These are phyloP conservation scores for Drosophila nr. perissopoda DNA, from an alignment of 2,888 invertebrate genomes.

Conservation along the genomic window DNA sequence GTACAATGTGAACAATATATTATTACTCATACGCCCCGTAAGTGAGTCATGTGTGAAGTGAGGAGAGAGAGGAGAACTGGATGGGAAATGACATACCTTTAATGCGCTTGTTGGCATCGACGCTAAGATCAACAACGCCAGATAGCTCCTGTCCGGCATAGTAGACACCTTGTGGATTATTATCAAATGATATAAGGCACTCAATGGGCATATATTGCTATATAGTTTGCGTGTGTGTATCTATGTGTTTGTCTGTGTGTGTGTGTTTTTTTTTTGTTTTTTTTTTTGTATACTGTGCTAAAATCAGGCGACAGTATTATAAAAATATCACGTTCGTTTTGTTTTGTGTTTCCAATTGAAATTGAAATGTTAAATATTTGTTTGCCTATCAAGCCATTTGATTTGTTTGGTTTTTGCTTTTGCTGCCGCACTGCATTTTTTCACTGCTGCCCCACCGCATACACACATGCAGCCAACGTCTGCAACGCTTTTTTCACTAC, in stretches of 20 bases:
- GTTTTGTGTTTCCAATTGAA: slow-evolving; percentile 40
- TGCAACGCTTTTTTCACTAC: slow-evolving; percentile 61
- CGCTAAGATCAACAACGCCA: slow-evolving; percentile 84
- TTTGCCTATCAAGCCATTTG: slow-evolving; percentile 72
- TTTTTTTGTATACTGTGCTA: slow-evolving; percentile 55
- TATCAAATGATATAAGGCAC: slow-evolving; percentile 85
- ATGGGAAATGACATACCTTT: slow-evolving; percentile 74
- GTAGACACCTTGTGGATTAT: slow-evolving; percentile 85
- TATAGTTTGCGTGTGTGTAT: slow-evolving; percentile 39
- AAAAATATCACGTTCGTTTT: slow-evolving; percentile 73
- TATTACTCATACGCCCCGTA: slow-evolving; percentile 63
- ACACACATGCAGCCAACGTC: slow-evolving; percentile 70
- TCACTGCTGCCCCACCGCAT: slow-evolving; percentile 53
- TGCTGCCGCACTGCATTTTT: slow-evolving; percentile 70
- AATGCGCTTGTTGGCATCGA: slow-evolving; percentile 84
- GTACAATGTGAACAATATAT: slow-evolving; percentile 16
- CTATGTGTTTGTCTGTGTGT: slow-evolving; percentile 43
- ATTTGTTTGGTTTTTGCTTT: slow-evolving; percentile 53
- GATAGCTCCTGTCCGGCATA: slow-evolving; percentile 85
- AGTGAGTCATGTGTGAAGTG: slow-evolving; percentile 55
- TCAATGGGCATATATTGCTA: slow-evolving; percentile 84
- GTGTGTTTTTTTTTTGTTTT: slow-evolving; percentile 30
- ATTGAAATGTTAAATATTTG: slow-evolving; percentile 55
- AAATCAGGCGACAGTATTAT: slow-evolving; percentile 69
- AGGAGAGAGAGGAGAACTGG: not conserved